phyloP scores from a whole-genome alignment of 1,140 invertebrate genomes.

The Tenebrio molitor region DNA sequence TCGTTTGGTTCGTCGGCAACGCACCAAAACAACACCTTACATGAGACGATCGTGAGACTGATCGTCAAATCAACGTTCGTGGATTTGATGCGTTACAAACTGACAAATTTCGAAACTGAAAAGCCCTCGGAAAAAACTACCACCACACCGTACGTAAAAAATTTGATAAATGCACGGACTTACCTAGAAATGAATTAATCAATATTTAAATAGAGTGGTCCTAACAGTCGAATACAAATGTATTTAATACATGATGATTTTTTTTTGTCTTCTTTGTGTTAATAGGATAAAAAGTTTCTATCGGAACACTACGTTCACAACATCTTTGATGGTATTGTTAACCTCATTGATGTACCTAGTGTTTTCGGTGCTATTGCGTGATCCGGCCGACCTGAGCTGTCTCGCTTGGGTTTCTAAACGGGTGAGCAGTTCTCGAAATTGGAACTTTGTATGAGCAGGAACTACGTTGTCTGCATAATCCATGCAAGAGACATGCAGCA shows the following conservation, averaged over 20 bases:
- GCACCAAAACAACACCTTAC: conserved; percentile 12
- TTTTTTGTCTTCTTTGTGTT: too few species aligned
- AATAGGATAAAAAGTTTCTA: conserved; percentile 67
- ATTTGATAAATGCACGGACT: conserved; percentile 47
- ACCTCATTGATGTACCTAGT: conserved; percentile 79
- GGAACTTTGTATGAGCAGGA: conserved; percentile 89
- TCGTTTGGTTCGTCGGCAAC: conserved; percentile 5
- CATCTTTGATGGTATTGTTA: conserved; percentile 85
- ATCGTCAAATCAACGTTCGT: too few species aligned
- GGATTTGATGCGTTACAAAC: neutral
- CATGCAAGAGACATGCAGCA: conserved; percentile 83
- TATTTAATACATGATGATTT: too few species aligned
- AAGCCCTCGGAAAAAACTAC: conserved; percentile 43
- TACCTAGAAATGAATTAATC: conserved; percentile 47
- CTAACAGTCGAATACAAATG: conserved; percentile 56
- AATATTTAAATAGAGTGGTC: conserved; percentile 51
- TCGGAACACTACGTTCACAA: conserved; percentile 85
- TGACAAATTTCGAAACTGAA: conserved; percentile 11
- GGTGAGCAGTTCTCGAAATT: conserved; percentile 87
- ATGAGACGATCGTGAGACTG: too few species aligned
- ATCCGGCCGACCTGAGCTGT: conserved; percentile 79
- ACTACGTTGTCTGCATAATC: conserved; percentile 80
- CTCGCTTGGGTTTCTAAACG: conserved; percentile 85
- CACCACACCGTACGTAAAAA: conserved; percentile 39
- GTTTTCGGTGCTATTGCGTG: conserved; percentile 78